Conservation (phyloP, 2,888 invertebrate genomes). For the Tholera decimalis region DNA sequence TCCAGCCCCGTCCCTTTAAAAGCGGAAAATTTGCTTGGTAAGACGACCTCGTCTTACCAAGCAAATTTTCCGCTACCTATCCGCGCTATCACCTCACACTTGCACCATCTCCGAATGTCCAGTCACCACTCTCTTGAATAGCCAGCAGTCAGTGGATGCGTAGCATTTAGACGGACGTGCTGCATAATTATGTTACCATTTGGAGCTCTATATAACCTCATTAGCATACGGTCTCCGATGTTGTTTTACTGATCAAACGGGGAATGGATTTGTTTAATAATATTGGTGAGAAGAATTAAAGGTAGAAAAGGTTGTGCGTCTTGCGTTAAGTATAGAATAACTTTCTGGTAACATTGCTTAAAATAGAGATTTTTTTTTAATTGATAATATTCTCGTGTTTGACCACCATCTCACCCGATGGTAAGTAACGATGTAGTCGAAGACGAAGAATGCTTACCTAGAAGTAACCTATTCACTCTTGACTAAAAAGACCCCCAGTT, state of each 20-base stretch:
- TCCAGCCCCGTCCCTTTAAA: too few species aligned
- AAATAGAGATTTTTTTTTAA: not conserved
- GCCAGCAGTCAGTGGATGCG: conserved; percentile 71
- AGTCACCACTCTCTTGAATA: conserved; percentile 63
- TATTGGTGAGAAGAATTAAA: conserved; percentile 43
- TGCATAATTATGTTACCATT: conserved; percentile 81
- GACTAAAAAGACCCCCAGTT: too few species aligned
- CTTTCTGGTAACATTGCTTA: not conserved
- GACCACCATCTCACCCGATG: too few species aligned
- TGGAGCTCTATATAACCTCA: conserved; percentile 74
- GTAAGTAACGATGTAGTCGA: too few species aligned
- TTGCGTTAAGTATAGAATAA: not conserved
- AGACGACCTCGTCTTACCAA: not conserved
- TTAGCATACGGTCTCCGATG: conserved; percentile 74
- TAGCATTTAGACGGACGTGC: conserved; percentile 70
- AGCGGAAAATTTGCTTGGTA: too few species aligned
- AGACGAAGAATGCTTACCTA: too few species aligned
- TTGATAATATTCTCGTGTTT: too few species aligned
- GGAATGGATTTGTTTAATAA: conserved; percentile 48
- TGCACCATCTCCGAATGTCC: conserved; percentile 48
- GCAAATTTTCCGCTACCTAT: rapidly evolving
- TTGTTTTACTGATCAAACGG: conserved; percentile 44
- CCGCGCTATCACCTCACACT: conserved; percentile 35
- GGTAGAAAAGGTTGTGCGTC: too few species aligned
- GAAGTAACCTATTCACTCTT: too few species aligned